Evolutionary conservation across 2,888 invertebrate genomes (phyloP).

Genomic region (Myopa tessellatipennis): DNA sequence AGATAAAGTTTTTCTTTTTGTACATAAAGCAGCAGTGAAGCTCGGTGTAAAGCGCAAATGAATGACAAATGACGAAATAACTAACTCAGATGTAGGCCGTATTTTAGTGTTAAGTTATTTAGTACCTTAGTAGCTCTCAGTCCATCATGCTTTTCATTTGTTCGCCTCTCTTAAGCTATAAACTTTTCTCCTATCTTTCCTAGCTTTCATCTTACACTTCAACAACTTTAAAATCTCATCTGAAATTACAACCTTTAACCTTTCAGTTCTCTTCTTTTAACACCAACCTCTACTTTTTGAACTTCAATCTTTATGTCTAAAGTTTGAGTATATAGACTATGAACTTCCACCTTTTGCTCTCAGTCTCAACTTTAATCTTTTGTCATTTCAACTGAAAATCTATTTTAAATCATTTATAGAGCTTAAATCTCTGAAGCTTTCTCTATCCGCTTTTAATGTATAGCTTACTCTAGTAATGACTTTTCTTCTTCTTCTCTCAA

Average conservation of each 20-base stretch:
- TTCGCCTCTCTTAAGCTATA: not conserved
- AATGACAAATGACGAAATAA: slow-evolving; percentile 55
- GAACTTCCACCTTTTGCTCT: not conserved
- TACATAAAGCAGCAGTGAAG: slow-evolving; percentile 36
- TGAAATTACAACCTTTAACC: not conserved
- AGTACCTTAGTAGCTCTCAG: slow-evolving; percentile 52
- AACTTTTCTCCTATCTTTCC: slow-evolving; percentile 24
- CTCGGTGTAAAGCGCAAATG: slow-evolving; percentile 34
- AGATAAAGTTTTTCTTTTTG: slow-evolving; percentile 19
- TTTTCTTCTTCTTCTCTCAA: slow-evolving; percentile 27
- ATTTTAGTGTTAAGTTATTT: slow-evolving; percentile 48
- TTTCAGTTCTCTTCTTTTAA: slow-evolving; percentile 26
- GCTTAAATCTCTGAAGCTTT: not conserved
- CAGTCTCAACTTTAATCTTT: not conserved
- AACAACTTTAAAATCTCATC: too few species aligned
- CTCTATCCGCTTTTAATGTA: not conserved
- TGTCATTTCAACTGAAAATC: too few species aligned
- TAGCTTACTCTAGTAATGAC: not conserved
- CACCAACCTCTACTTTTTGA: too few species aligned
- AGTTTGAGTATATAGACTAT: too few species aligned
- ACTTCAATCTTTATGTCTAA: too few species aligned
- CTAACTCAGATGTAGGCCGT: slow-evolving; percentile 56
- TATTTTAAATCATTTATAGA: too few species aligned
- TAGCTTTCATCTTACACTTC: not conserved
- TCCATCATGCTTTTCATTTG: slow-evolving; percentile 48